Base-by-base conservation (phyloP, 2,888 invertebrate genomes). In the Tortricodes alternella region DNA sequence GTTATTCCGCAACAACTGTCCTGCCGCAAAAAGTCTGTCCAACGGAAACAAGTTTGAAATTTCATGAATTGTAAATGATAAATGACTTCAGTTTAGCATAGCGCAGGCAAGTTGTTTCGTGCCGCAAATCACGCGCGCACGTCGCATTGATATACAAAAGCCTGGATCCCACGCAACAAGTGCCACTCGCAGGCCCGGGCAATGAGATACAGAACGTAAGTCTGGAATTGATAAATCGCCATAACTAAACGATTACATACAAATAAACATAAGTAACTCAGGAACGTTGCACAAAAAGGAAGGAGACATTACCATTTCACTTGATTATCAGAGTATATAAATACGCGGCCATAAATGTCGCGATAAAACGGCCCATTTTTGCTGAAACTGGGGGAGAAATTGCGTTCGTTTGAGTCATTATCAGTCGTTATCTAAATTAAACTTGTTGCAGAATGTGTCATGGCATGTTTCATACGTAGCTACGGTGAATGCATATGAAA, bases 111-210 rank as follows among this genome's bases (percentile, higher is more conserved):
- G 65, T 68, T 62, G 74, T 74, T 71, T 64, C 48, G 63, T 58
- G 68, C 75, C 67, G 78, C 80, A 80, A 82, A 81, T 78, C 79
- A 79, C 78, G 77, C 70, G 73, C 68, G 70, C 74, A 64, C 68
- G 66, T 66, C 64, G 66, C 66, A 70, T 80, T 78, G 74, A 72
- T 73, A 83, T 82, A 78, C 82, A 80, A 76, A 77, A 59, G 57
- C 70, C 34, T 63, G 65, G 71, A 71, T 77, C 85, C 83, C 79
- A 86, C 83, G 83, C 83, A 83, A 80, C 84, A 80, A 83, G 81
- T 80, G 79, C 78, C 77, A 78, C 74, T 80, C 75, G 71, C 65
- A 71, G 67, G 62, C 64, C 67, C 64, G 65, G 64, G 69, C 57
- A 46, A 34, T 41, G 8, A 59, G 46, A 52, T 52, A 23, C 15